Conservation (phyloP, 2,888 invertebrate genomes). For the Blera fallax region DNA sequence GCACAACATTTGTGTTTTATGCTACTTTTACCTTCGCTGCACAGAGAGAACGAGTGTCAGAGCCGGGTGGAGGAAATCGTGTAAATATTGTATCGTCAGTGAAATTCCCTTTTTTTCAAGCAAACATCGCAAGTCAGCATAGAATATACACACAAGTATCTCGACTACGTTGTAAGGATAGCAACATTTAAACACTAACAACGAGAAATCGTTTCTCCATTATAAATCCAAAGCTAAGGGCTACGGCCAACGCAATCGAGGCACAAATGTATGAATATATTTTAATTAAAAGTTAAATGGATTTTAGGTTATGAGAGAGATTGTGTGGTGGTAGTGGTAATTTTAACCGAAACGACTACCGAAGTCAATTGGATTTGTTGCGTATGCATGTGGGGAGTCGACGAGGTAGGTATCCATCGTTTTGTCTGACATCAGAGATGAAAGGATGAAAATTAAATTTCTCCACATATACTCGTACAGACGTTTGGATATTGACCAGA, state of each 20-base stretch:
- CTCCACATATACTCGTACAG: background rate
- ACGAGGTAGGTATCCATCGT: slow-evolving; percentile 1
- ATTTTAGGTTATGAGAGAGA: slow-evolving; percentile 28
- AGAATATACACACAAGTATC: background rate
- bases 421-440: slow-evolving; percentile 2
- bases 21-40: background rate
- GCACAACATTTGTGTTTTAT: slow-evolving; percentile 1
- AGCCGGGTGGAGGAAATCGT: background rate
- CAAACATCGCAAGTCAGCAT: slow-evolving; percentile 9
- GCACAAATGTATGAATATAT: slow-evolving; percentile 32
- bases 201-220: slow-evolving; percentile 1
- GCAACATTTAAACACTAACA: background rate
- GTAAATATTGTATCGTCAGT: slow-evolving; percentile 22
- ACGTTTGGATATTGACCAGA: slow-evolving; percentile 11
- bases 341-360: background rate
- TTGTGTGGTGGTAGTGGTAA: background rate
- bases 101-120: slow-evolving; percentile 8
- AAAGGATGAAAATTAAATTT: slow-evolving; percentile 22
- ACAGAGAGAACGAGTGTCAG: background rate
- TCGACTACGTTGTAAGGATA: background rate
- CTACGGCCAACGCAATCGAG: background rate
- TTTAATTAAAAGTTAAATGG: slow-evolving; percentile 56
- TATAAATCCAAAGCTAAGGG: background rate
- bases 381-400: background rate
- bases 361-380: slow-evolving; percentile 34